Conservation (phyloP, 2,113 vertebrate genomes). For the Pogona vitticeps region DNA sequence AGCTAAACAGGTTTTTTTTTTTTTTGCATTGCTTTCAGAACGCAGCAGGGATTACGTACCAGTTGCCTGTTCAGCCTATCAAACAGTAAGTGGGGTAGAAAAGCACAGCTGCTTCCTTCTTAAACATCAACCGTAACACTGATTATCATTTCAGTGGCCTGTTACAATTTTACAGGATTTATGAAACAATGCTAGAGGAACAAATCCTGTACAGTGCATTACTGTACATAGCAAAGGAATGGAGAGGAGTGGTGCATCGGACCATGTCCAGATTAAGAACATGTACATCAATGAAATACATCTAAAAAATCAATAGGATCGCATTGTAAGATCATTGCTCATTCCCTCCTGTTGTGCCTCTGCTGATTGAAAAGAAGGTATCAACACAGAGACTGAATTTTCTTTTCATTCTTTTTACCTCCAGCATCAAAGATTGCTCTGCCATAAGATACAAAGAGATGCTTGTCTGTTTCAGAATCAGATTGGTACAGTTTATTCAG, state of each 20-base stretch:
- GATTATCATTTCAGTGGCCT: conserved; percentile 24
- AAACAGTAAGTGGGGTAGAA: conserved; percentile 8
- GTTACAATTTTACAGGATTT: conserved; percentile 21
- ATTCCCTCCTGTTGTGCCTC: conserved; percentile 21
- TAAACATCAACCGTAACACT: conserved; percentile 21
- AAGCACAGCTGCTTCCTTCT: conserved; percentile 33
- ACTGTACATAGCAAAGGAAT: not conserved
- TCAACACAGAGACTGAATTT: conserved; percentile 13
- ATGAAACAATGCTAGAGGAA: conserved; percentile 31
- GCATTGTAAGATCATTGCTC: not conserved
- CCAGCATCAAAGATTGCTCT: conserved; percentile 17
- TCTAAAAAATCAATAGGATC: not conserved
- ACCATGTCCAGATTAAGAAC: not conserved
- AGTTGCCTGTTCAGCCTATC: conserved; percentile 32
- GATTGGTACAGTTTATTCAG: conserved; percentile 12
- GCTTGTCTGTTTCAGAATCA: conserved; percentile 3
- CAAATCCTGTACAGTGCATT: not conserved
- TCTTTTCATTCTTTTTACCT: not conserved
- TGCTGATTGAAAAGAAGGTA: not conserved
- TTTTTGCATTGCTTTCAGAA: conserved; percentile 38
- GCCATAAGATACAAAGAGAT: conserved; percentile 1
- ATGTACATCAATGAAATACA: not conserved
- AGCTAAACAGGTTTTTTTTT: conserved; percentile 28
- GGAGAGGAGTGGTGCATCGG: not conserved
- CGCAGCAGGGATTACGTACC: conserved; percentile 37